phyloP scores from a whole-genome alignment of 2,888 invertebrate species.

The Trachelus troglodyta region DNA sequence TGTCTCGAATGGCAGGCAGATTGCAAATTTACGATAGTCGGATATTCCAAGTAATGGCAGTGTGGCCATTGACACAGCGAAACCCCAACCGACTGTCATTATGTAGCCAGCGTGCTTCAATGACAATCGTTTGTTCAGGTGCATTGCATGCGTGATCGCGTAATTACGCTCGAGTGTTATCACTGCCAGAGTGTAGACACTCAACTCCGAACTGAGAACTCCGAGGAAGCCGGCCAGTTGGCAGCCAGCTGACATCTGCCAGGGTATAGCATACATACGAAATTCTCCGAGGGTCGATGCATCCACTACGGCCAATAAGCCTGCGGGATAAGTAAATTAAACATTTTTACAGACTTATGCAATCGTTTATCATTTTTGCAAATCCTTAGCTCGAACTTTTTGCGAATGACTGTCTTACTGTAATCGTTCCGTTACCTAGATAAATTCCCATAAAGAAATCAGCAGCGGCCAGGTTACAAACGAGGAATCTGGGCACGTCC shows the following conservation, averaged over 20 bases:
- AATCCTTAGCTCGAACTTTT: too few relatives aligned
- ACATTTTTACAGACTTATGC: neutral
- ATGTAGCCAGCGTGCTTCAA: conserved; percentile 91
- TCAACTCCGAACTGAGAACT: conserved; percentile 92
- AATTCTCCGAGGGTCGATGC: conserved; percentile 96
- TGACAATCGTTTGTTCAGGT: conserved; percentile 93
- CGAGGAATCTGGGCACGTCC: conserved; percentile 96
- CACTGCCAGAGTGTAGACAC: conserved; percentile 95
- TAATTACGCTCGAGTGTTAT: conserved; percentile 96
- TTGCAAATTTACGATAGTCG: conserved; percentile 96
- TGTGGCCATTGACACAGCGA: conserved; percentile 86
- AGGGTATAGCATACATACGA: conserved; percentile 94
- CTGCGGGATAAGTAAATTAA: conserved; percentile 65
- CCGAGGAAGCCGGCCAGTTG: conserved; percentile 95
- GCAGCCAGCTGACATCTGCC: conserved; percentile 96
- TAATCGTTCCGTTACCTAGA: conserved; percentile 71
- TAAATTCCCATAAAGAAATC: conserved; percentile 98
- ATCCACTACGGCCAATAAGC: conserved; percentile 94
- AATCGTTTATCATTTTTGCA: too few relatives aligned
- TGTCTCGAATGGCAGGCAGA: conserved; percentile 96
- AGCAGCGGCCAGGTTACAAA: conserved; percentile 95
- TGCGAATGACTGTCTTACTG: too few relatives aligned
- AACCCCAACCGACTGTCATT: conserved; percentile 93
- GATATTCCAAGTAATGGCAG: conserved; percentile 92
- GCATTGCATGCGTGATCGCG: conserved; percentile 98